Base-by-base conservation (phyloP, 2,888 invertebrate genomes). In the Drosophila fulvimacula region DNA sequence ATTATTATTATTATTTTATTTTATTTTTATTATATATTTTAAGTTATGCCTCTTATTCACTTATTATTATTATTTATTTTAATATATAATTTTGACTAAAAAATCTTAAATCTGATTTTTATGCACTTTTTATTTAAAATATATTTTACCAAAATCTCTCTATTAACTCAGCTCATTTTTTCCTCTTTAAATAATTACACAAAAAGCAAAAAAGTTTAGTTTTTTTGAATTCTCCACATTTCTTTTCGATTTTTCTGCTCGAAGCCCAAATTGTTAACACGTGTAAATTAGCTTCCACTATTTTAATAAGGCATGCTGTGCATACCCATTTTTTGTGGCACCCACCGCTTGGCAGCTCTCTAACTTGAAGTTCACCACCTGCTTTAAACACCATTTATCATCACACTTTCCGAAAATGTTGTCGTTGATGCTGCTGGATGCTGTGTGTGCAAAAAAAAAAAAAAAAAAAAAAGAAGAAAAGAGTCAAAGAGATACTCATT, bases 381-480 rank as follows among this genome's bases (percentile, higher is more conserved):
- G 27, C 30, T 24, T 73, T 48, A 57, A 72, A 59, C 79, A 68
- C 30, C 74, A 76, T 76, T 74, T 66, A 76, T 76, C 78, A 66
- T 66, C 61, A 78, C 74, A 78, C 69, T 78, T 78, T 76, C 58
- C 34, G 72, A 41, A 24, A 32, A 24, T 3, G 39, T 39, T 39
- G 48, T 30, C 55, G 19, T 44, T 24, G 21, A 7, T 21, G 49
- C 17, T 62, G 60, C 53, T 21, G 21, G 24, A 52, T 36, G 36
- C 51, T 21, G 21, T 21, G 38, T 49, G 34, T 36, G 51, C 36
- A 36, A 36, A 51, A 51, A 51, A 17, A 34, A 5, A 30, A n/a
- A 27, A 24, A 27, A 32, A 36, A 51, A 51, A 51, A 17, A 34
- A 5, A 30, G 9, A 27, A 24, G n/a, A 32, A 36, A 17, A 19